A percentile compares a stretch with the other conserved stretches of the same genome.
These are phyloP conservation scores for Odontocolon sp. DNA, from an alignment of 2,888 invertebrate genomes.

Conservation along the genomic window DNA sequence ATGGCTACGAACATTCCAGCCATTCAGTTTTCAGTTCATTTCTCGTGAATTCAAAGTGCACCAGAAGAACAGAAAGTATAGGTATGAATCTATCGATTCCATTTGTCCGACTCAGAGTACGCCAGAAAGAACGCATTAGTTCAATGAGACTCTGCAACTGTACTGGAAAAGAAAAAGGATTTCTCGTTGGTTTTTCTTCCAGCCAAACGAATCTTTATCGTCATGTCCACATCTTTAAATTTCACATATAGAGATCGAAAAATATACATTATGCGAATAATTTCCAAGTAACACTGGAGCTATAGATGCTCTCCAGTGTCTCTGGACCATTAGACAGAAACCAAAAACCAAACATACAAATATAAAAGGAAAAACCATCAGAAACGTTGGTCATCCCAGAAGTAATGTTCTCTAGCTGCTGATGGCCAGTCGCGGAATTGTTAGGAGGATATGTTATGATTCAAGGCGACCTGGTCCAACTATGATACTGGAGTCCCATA, in stretches of 20 bases:
- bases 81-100: neutral
- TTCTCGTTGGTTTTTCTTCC: conserved; percentile 43
- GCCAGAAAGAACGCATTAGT: neutral
- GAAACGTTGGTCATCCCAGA: conserved; percentile 7
- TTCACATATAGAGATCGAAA: conserved; percentile 19
- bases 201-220: conserved; percentile 14
- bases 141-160: neutral
- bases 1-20: conserved; percentile 13
- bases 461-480: neutral
- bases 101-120: neutral
- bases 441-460: neutral
- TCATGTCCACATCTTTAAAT: conserved; percentile 31
- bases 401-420: conserved; percentile 17
- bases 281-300: neutral
- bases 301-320: too few relatives aligned
- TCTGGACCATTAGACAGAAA: conserved; percentile 1
- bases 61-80: neutral
- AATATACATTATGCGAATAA: conserved; percentile 13
- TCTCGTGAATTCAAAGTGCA: neutral
- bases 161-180: conserved; percentile 17
- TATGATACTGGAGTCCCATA: neutral
- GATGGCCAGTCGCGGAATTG: neutral
- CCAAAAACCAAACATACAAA: neutral
- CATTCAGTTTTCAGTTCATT: neutral
- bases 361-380: too few relatives aligned